Percentiles rank a stretch among this genome's conserved stretches.
These are phyloP conservation scores for Calyptomena viridis DNA, from an alignment of 2,113 vertebrate genomes.

Conservation along the genomic window DNA sequence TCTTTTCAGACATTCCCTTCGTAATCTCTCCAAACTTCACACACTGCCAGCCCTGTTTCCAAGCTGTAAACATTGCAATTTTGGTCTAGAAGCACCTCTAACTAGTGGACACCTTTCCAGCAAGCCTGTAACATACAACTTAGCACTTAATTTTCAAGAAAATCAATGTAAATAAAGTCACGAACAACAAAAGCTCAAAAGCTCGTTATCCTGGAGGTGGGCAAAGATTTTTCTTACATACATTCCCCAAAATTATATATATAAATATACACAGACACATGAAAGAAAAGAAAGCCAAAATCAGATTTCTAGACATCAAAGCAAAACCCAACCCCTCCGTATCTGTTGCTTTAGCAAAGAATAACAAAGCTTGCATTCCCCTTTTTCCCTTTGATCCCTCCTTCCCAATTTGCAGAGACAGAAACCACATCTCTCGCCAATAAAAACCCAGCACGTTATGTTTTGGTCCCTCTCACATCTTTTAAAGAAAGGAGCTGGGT, in stretches of 20 bases:
- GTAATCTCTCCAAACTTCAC: neutral
- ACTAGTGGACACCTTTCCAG: slow-evolving; percentile 8
- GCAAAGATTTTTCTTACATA: slow-evolving; percentile 26
- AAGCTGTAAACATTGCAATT: slow-evolving; percentile 44
- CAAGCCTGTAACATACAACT: slow-evolving; percentile 36
- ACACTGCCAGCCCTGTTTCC: neutral
- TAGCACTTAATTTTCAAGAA: slow-evolving; percentile 64
- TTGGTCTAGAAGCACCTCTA: neutral
- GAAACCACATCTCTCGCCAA: neutral
- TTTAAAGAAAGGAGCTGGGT: neutral
- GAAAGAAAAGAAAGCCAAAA: neutral
- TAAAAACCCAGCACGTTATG: neutral
- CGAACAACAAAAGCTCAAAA: slow-evolving; percentile 16
- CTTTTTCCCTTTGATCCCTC: slow-evolving; percentile 9
- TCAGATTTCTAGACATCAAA: slow-evolving; percentile 33
- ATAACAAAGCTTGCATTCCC: slow-evolving; percentile 40
- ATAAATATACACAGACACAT: accelerated
- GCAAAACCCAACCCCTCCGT: neutral
- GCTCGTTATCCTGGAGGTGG: slow-evolving; percentile 16
- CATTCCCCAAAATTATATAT: neutral
- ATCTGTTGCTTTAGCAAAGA: slow-evolving; percentile 38
- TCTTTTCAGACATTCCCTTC: neutral
- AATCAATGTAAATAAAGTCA: slow-evolving; percentile 72
- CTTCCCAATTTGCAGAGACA: slow-evolving; percentile 45
- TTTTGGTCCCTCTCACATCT: neutral